phyloP scores from a whole-genome alignment of 2,113 vertebrate species.

The Microcebus griseorufus region DNA sequence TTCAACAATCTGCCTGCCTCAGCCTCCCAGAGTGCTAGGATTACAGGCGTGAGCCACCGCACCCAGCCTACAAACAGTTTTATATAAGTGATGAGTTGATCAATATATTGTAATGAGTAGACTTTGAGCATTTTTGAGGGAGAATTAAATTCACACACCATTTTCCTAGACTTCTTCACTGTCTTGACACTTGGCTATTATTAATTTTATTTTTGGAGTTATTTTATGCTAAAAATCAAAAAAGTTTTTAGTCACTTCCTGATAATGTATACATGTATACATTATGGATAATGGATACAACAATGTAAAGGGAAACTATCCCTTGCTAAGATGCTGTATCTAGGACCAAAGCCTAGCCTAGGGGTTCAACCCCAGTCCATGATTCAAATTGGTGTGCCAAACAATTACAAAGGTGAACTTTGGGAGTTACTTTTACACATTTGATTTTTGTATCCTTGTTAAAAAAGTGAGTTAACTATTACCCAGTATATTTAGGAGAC shows the following conservation, averaged over 20 bases:
- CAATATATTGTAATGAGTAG: not conserved
- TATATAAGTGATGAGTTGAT: not conserved
- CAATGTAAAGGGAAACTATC: not conserved
- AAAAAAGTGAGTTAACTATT: not conserved
- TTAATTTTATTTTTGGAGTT: not conserved
- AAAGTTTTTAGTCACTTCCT: not conserved
- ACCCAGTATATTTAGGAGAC: not conserved
- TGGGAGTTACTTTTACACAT: not conserved
- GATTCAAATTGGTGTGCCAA: not conserved
- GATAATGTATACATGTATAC: not conserved
- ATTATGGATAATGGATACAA: not conserved
- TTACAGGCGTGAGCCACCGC: too few species aligned
- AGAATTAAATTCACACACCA: not conserved
- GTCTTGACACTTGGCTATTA: not conserved
- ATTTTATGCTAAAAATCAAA: conserved; percentile 20
- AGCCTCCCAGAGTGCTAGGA: too few species aligned
- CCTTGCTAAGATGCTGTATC: not conserved
- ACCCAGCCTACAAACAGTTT: not conserved
- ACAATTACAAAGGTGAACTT: not conserved
- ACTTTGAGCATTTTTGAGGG: not conserved
- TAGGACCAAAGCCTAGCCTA: not conserved
- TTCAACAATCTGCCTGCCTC: too few species aligned
- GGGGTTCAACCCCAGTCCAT: not conserved
- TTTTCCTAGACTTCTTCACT: not conserved
- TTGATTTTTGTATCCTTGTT: not conserved